Evolutionary conservation across 2,113 vertebrate genomes (phyloP).

Genomic region (Pavo muticus): DNA sequence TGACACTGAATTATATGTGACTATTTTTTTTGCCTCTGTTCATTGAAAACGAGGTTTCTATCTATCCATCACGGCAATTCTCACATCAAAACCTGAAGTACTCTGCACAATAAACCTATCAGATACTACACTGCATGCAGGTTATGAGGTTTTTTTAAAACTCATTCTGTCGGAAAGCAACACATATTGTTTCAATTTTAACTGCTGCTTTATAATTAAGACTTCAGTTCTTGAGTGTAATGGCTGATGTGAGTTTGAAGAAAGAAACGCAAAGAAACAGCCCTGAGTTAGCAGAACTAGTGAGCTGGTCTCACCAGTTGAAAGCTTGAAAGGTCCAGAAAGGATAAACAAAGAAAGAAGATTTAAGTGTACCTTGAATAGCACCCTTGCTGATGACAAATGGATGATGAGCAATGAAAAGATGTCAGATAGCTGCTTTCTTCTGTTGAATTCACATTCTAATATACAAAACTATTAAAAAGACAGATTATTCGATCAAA

Average conservation of each 20-base stretch:
- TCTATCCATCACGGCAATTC: not conserved
- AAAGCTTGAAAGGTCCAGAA: not conserved
- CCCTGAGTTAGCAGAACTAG: not conserved
- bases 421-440: not conserved
- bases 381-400: constrained; percentile 9
- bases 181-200: not conserved
- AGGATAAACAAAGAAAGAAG: not conserved
- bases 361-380: not conserved
- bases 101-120: not conserved
- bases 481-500: not conserved
- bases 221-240: not conserved
- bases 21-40: not conserved
- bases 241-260: not conserved
- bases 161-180: not conserved
- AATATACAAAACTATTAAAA: not conserved
- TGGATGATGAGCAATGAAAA: constrained; percentile 32
- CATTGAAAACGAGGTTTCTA: not conserved
- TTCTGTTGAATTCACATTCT: not conserved
- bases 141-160: not conserved
- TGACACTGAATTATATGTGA: constrained; percentile 23
- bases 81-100: not conserved
- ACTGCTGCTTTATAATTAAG: not conserved
- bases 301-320: not conserved
- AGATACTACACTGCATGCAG: not conserved
- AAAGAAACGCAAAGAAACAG: not conserved